Evolutionary conservation across 2,797 vertebrate genomes (phyloP).

Genomic region (Eulemur mongoz): DNA sequence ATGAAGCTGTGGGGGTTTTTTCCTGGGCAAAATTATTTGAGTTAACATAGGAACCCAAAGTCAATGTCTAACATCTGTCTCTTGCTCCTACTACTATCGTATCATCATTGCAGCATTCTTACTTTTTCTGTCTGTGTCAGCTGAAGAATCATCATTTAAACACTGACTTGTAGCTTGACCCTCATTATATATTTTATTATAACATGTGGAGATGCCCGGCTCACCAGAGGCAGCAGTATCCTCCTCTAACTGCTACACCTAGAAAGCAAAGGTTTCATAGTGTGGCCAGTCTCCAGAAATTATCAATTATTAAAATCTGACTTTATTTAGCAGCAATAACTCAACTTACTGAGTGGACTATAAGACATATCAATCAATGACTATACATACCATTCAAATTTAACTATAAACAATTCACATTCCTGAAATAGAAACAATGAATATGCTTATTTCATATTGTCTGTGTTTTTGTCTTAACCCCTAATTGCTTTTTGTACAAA

Average conservation of each 20-base stretch:
- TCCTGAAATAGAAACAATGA: slow-evolving; percentile 7
- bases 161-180: background rate
- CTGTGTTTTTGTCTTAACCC: background rate
- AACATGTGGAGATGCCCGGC: background rate
- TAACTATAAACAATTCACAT: slow-evolving; percentile 23
- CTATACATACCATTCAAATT: background rate
- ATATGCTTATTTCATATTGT: background rate
- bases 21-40: background rate
- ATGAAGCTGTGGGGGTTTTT: background rate
- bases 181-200: background rate
- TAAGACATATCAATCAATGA: background rate
- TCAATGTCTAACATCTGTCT: background rate
- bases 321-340: slow-evolving; percentile 54
- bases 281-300: slow-evolving; percentile 23
- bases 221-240: background rate
- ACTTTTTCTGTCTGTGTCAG: background rate
- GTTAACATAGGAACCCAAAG: background rate
- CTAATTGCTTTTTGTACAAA: background rate
- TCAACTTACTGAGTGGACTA: slow-evolving; percentile 53
- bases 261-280: slow-evolving; percentile 16
- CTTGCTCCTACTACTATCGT: background rate
- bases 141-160: slow-evolving; percentile 23
- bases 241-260: background rate
- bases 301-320: slow-evolving; percentile 45
- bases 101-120: background rate